Conservation (phyloP, 1,140 invertebrate genomes). For the Drosophila serrata region DNA sequence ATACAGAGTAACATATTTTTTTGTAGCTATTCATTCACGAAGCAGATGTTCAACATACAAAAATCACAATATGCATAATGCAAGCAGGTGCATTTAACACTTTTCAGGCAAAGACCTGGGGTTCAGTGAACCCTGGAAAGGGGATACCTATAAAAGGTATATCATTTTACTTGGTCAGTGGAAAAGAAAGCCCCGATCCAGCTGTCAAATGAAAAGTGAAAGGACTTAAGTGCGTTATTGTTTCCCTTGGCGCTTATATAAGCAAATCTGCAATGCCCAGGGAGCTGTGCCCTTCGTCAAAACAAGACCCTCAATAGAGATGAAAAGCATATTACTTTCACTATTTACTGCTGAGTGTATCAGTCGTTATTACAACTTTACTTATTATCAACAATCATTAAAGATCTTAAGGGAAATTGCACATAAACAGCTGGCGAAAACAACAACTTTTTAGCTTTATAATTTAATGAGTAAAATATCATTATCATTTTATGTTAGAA, state of each 20-base stretch:
- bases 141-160: constrained; percentile 49
- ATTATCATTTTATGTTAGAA: background rate
- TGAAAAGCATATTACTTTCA: constrained; percentile 37
- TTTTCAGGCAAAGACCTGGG: constrained; percentile 3
- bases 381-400: constrained; percentile 22
- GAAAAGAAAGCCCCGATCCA: constrained; percentile 46
- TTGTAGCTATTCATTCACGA: background rate
- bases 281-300: constrained; percentile 53
- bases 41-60: constrained; percentile 20
- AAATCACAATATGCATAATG: background rate
- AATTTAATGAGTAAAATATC: background rate
- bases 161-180: constrained; percentile 25
- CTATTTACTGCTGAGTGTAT: constrained; percentile 32
- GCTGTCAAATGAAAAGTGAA: constrained; percentile 69
- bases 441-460: background rate
- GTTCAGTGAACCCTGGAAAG: constrained; percentile 36
- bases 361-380: constrained; percentile 7
- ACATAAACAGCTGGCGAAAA: background rate
- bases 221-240: constrained; percentile 71
- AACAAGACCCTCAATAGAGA: constrained; percentile 46
- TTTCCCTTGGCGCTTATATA: constrained; percentile 52
- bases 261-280: constrained; percentile 26
- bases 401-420: background rate
- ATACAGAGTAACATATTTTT: background rate
- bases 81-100: constrained; percentile 19